Evolutionary conservation across 2,113 vertebrate genomes (phyloP), one percentile per base, ranked within the genome.

Genomic region (Varanus salvator): DNA sequence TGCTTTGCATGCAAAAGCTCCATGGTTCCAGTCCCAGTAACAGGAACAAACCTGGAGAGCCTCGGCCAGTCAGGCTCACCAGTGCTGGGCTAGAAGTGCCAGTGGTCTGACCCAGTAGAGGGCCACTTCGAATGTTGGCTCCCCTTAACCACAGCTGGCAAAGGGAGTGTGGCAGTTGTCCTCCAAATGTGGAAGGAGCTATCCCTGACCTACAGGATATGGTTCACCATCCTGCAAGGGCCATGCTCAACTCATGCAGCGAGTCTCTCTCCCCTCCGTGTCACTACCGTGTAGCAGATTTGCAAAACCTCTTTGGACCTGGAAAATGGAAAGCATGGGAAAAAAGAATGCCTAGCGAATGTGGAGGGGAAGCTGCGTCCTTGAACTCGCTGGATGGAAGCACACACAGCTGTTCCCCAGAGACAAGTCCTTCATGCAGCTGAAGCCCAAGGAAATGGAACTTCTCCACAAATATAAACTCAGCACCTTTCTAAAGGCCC

Each of bases 311-410:
- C 74, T 3, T 44, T 44, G 38, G 38, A 44, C 38, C 38, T 44
- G 38, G 38, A 44, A 44, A 11, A 2, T 29, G 57, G 12, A 17
- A 0, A 0, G 31, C 72, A 17, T 34, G 60, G 60, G 19, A 4
- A 44, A 21, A 64, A 4, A 3, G 60, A 64, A 64, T 19, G 60
- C 60, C 60, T 19, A 64, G 19, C 60, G 3, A 64, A 64, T 64
- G 72, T n/a, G 11, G 0, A 0, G 64, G 12, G 64, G 68, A 48
- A 34, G 72, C 57, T 1, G 25, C 82, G 7, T 54, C 68, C 48
- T 92, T 89, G 90, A 29, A 68, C 78, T 89, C 23, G 52, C 68
- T 75, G 85, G 86, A 89, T 85, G 78, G 44, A 75, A 91, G 71
- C 34, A 1, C 31, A 12, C 57, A 0, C 76, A 87, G 91, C 87